Conservation (phyloP, 2,113 vertebrate species). For the Nyctereutes procyonoides region DNA sequence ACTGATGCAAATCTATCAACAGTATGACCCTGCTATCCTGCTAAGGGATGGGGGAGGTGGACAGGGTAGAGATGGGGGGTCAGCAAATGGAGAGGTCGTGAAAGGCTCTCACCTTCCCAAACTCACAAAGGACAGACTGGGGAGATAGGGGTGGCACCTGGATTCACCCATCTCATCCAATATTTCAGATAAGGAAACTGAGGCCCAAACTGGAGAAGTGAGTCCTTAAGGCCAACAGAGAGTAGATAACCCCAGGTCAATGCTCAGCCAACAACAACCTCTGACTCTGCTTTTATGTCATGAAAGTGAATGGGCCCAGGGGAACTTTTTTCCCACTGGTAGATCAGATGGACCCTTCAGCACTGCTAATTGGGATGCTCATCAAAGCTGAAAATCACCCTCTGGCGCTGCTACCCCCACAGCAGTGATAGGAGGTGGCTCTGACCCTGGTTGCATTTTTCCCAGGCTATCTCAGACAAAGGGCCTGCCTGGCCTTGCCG, state of each 20-base stretch:
- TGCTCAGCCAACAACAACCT: background rate
- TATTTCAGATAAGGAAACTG: background rate
- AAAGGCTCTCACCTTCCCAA: background rate
- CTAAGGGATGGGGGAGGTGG: background rate
- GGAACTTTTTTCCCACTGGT: background rate
- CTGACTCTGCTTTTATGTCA: background rate
- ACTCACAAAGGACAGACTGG: background rate
- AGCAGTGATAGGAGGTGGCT: background rate
- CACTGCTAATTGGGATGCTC: background rate
- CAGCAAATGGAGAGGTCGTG: background rate
- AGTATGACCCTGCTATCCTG: background rate
- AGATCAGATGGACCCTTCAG: background rate
- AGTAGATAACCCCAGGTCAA: background rate
- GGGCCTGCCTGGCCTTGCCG: slow-evolving; percentile 56
- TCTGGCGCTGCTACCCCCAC: background rate
- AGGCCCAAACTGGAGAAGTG: background rate
- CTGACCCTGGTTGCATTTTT: slow-evolving; percentile 66
- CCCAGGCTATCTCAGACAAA: slow-evolving; percentile 79
- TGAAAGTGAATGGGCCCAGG: background rate
- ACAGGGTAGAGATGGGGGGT: too few species aligned
- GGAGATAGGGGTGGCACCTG: background rate
- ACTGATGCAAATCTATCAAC: background rate
- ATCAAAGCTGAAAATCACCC: background rate
- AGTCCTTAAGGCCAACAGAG: background rate
- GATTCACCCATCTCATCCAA: background rate